phyloP scores from a whole-genome alignment of 1,140 invertebrate genomes.

The Andrena cerasifolii region DNA sequence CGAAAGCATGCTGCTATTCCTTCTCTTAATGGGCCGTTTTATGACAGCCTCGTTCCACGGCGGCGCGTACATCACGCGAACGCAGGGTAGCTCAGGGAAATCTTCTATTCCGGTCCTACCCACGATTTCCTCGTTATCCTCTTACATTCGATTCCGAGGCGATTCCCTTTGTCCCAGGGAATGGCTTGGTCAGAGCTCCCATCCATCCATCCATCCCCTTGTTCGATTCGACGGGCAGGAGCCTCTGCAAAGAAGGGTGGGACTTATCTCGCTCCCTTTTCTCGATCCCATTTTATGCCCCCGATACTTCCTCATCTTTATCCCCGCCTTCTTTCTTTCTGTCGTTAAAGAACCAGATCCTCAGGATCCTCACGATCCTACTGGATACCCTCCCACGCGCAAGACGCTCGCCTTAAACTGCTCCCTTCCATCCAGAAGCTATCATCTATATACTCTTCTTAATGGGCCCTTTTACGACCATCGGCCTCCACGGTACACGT shows the following conservation, averaged over 20 bases:
- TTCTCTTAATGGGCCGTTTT: conserved; percentile 9
- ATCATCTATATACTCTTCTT: conserved; percentile 36
- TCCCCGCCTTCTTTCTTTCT: conserved; percentile 21
- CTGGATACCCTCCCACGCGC: conserved; percentile 8
- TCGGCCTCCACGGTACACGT: conserved; percentile 47
- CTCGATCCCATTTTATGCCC: conserved; percentile 38
- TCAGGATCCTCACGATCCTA: not conserved
- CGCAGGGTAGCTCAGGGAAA: not conserved
- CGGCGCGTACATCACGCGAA: not conserved
- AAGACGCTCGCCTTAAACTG: conserved; percentile 35
- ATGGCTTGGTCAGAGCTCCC: not conserved
- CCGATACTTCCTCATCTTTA: conserved; percentile 56
- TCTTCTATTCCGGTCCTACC: conserved; percentile 7
- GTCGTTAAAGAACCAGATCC: conserved; percentile 47
- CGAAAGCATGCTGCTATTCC: not conserved
- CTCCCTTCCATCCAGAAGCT: conserved; percentile 18
- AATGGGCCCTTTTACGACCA: conserved; percentile 68
- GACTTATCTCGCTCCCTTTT: conserved; percentile 6
- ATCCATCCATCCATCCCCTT: no score
- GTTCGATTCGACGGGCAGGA: conserved; percentile 33
- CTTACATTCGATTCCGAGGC: not conserved
- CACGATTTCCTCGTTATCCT: conserved; percentile 9
- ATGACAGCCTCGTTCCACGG: not conserved
- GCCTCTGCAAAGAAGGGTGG: not conserved
- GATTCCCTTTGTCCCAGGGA: not conserved